These are phyloP conservation scores for Fundulus diaphanus DNA, from an alignment of 2,797 vertebrate genomes.

Conservation along the genomic window DNA sequence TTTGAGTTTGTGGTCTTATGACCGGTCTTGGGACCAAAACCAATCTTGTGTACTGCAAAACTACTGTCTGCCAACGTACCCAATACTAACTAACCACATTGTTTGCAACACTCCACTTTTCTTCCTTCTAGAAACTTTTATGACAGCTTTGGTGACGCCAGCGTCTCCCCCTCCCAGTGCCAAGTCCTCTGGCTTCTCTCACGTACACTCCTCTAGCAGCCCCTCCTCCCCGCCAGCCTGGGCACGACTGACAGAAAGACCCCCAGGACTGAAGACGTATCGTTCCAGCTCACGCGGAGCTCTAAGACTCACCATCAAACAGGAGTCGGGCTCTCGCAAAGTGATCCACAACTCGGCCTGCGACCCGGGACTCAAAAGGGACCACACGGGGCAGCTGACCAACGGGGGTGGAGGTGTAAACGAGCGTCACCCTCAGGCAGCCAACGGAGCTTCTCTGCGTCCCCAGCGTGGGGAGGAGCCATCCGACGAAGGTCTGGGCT, in stretches of 20 bases:
- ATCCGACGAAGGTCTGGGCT: conserved; percentile 45
- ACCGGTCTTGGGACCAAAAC: neutral
- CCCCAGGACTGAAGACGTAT: conserved; percentile 84
- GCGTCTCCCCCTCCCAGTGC: conserved; percentile 58
- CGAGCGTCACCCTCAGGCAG: conserved; percentile 45
- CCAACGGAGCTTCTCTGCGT: conserved; percentile 41
- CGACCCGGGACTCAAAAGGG: conserved; percentile 72
- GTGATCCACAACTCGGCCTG: conserved; percentile 82
- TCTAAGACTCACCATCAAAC: conserved; percentile 85
- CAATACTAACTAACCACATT: neutral
- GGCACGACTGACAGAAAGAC: conserved; percentile 79
- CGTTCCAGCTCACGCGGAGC: conserved; percentile 82
- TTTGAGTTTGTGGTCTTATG: neutral
- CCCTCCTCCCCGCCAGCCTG: conserved; percentile 79
- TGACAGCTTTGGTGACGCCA: conserved; percentile 69
- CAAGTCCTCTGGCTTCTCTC: conserved; percentile 39
- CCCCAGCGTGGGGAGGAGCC: conserved; percentile 25
- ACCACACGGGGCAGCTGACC: conserved; percentile 73
- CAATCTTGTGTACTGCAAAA: neutral
- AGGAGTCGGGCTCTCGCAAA: conserved; percentile 83
- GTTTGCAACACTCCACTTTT: neutral
- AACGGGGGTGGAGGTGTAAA: conserved; percentile 62
- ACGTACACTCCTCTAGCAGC: conserved; percentile 48
- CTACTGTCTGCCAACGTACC: neutral
- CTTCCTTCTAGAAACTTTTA: conserved; percentile 74